Evolutionary conservation across 1,140 invertebrate genomes (phyloP).

Genomic region (Heliconius hermathena): DNA sequence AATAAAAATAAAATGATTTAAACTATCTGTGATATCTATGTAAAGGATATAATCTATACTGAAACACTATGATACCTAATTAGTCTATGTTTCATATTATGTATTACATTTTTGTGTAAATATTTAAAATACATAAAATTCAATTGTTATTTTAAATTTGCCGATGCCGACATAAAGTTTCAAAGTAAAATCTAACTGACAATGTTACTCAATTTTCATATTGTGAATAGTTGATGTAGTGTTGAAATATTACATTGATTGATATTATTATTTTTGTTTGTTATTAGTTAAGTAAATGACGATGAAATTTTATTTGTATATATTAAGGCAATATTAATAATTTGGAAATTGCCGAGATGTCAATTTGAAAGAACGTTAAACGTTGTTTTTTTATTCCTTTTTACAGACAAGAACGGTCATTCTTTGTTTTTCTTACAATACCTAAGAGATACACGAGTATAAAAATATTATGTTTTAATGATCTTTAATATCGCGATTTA

Average conservation of each 20-base stretch:
- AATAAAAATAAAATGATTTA: no score
- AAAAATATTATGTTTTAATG: no score
- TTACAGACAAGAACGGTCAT: no score
- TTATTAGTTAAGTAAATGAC: neutral
- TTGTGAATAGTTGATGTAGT: neutral
- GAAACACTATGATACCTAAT: no score
- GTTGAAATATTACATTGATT: constrained; percentile 3
- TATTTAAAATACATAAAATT: neutral
- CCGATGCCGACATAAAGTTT: neutral
- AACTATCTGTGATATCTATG: no score
- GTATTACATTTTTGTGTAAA: neutral
- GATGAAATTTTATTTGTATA: neutral
- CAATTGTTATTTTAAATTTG: neutral
- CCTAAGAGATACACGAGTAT: no score
- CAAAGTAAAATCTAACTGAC: neutral
- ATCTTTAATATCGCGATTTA: no score
- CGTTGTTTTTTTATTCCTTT: no score
- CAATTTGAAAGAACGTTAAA: neutral
- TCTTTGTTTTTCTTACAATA: no score
- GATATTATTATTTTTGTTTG: neutral
- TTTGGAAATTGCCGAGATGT: neutral
- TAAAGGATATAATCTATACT: no score
- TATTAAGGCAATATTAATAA: neutral
- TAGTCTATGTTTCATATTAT: neutral
- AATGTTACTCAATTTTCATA: neutral